phyloP scores from a whole-genome alignment of 2,888 invertebrate species.

The Melangyna quadrimaculata region DNA sequence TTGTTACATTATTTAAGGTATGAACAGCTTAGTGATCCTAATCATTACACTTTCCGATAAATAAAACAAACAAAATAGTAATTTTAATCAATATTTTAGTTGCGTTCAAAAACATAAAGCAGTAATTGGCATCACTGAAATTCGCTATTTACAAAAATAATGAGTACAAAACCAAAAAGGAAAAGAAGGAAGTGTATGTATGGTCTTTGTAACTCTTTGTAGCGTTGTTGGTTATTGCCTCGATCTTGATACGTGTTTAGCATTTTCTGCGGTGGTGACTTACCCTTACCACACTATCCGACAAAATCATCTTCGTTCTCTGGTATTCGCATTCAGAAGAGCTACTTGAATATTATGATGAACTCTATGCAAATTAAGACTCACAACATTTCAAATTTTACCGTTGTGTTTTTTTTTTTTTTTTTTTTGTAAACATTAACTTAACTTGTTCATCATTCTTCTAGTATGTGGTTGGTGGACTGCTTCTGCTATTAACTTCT shows the following conservation, averaged over 20 bases:
- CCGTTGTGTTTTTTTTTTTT: constrained; percentile 51
- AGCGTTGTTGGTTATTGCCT: constrained; percentile 52
- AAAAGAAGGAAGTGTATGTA: constrained; percentile 39
- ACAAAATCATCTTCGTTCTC: constrained; percentile 34
- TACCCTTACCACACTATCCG: constrained; percentile 39
- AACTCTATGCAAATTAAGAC: constrained; percentile 63
- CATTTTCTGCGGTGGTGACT: constrained; percentile 38
- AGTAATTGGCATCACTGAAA: background rate
- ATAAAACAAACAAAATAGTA: too few species aligned
- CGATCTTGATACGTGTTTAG: constrained; percentile 69
- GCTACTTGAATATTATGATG: constrained; percentile 45
- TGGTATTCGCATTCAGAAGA: constrained; percentile 59
- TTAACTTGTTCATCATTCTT: background rate
- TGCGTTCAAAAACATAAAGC: background rate
- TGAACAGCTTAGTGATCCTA: too few species aligned
- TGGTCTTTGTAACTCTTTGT: constrained; percentile 43
- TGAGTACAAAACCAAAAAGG: background rate
- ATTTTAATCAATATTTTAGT: too few species aligned
- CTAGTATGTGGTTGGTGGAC: background rate
- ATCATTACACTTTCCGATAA: too few species aligned
- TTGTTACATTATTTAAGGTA: too few species aligned
- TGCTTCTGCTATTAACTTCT: background rate
- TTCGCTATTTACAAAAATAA: background rate
- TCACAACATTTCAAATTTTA: constrained; percentile 48
- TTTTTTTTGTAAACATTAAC: constrained; percentile 36